phyloP scores from a whole-genome alignment of 2,113 vertebrate genomes.

The Nipponia nippon region DNA sequence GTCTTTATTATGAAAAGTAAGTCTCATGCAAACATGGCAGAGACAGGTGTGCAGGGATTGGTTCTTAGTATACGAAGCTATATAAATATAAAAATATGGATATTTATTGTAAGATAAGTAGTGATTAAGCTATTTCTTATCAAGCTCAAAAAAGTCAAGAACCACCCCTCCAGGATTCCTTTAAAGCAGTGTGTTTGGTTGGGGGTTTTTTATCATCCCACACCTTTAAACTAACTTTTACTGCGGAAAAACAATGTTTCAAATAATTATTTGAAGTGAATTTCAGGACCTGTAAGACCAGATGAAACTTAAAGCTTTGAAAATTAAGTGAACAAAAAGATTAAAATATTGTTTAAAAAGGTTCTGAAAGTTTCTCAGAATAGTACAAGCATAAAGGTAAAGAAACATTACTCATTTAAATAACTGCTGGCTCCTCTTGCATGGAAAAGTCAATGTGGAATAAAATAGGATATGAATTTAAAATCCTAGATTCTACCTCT shows the following conservation, averaged over 20 bases:
- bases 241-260: neutral
- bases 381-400: neutral
- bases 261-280: neutral
- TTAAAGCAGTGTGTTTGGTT: neutral
- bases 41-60: neutral
- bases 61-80: neutral
- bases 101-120: neutral
- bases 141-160: constrained; percentile 37
- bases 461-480: neutral
- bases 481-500: neutral
- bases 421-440: neutral
- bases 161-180: neutral
- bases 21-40: neutral
- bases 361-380: neutral
- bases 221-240: neutral
- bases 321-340: neutral
- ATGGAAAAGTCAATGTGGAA: neutral
- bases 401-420: neutral
- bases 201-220: neutral
- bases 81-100: neutral
- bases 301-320: neutral
- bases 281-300: neutral
- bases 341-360: neutral
- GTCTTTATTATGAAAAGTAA: neutral
- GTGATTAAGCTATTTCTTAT: neutral